These are phyloP conservation scores for Oryctolagus cuniculus DNA, from an alignment of 2,113 vertebrate genomes.

Conservation along the genomic window mOryCun1.1 NC_091438.1:68572501-68573000, in stretches of 20 bases:
- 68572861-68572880: background rate
- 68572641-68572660: background rate
- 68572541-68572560: too few species aligned
- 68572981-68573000: background rate
- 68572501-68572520: too few species aligned
- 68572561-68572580: too few species aligned
- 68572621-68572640: too few species aligned
- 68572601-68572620: too few species aligned
- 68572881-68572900: background rate
- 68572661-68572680: background rate
- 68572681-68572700: background rate
- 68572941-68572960: background rate
- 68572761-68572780: background rate
- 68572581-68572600: too few species aligned
- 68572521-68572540: too few species aligned
- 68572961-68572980: background rate
- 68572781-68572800: background rate
- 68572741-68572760: background rate
- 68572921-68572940: background rate
- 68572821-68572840: background rate
- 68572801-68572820: fast-evolving
- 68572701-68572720: background rate
- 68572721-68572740: background rate
- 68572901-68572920: background rate
- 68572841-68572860: background rate